A percentile compares a stretch with the other conserved stretches of the same genome.
phyloP scores from a whole-genome alignment of 2,797 vertebrate species.

The Muraenolepis orangiensis region DNA sequence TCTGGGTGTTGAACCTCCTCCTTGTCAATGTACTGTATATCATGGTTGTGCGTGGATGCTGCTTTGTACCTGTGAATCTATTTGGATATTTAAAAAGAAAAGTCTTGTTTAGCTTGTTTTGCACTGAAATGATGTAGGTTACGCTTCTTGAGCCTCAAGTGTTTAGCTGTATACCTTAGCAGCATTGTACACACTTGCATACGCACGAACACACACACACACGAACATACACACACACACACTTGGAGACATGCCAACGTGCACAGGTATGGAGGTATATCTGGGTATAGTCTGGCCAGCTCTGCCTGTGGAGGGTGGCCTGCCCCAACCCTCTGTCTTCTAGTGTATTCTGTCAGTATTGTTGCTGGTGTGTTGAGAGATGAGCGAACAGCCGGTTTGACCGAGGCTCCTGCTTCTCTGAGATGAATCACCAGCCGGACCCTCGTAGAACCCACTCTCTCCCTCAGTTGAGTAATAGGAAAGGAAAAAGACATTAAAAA shows the following conservation, averaged over 20 bases:
- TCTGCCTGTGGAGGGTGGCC: not conserved
- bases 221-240: not conserved
- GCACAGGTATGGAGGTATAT: not conserved
- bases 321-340: not conserved
- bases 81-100: conserved; percentile 40
- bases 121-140: conserved; percentile 46
- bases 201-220: too few relatives aligned
- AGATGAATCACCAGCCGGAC: not conserved
- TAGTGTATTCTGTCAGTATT: not conserved
- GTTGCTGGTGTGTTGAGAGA: not conserved
- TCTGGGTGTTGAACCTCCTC: conserved; percentile 39
- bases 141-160: not conserved
- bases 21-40: conserved; percentile 53
- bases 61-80: conserved; percentile 37
- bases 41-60: conserved; percentile 48
- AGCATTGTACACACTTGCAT: not conserved
- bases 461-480: not conserved
- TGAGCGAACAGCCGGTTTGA: not conserved
- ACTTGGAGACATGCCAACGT: too few relatives aligned
- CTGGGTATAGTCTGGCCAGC: not conserved
- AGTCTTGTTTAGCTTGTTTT: conserved; percentile 46
- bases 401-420: not conserved
- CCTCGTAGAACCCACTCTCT: not conserved
- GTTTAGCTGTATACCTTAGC: not conserved
- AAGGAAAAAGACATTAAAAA: not conserved